These are phyloP conservation scores for Melanotaenia trifasciata DNA, from an alignment of 2,797 vertebrate genomes.

Conservation along the genomic window DNA sequence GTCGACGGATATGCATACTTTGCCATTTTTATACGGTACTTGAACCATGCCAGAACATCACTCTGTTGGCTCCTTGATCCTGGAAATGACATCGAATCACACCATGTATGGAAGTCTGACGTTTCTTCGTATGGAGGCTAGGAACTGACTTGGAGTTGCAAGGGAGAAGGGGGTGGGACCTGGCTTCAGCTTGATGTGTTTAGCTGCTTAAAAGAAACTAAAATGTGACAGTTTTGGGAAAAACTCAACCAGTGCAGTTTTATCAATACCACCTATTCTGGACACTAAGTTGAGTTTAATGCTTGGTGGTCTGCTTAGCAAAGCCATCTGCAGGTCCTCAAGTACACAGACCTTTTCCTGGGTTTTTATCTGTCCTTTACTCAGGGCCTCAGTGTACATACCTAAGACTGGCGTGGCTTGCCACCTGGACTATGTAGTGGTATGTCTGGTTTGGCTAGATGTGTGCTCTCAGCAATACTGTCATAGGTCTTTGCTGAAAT, in stretches of 20 bases:
- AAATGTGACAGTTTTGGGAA: conserved; percentile 6
- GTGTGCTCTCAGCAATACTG: too few species aligned
- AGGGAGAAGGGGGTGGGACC: too few species aligned
- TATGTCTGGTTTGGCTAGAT: too few species aligned
- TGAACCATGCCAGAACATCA: conserved; percentile 11
- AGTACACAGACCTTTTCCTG: conserved; percentile 5
- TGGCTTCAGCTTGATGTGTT: not conserved
- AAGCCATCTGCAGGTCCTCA: not conserved
- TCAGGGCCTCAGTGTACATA: too few species aligned
- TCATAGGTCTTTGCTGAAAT: too few species aligned
- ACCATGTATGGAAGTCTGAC: not conserved
- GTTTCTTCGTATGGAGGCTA: not conserved
- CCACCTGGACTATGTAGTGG: too few species aligned
- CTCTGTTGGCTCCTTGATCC: not conserved
- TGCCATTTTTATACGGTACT: conserved; percentile 7
- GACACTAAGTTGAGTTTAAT: conserved; percentile 17
- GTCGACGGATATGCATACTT: not conserved
- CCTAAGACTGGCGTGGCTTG: too few species aligned
- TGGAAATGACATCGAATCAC: not conserved
- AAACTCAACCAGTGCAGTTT: not conserved
- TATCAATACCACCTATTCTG: not conserved
- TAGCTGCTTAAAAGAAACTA: not conserved
- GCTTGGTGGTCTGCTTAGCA: conserved; percentile 1
- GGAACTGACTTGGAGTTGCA: not conserved
- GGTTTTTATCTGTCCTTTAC: too few species aligned